These are phyloP conservation scores for Phocides pigmalion DNA, from an alignment of 1,140 invertebrate genomes.

Conservation along the genomic window DNA sequence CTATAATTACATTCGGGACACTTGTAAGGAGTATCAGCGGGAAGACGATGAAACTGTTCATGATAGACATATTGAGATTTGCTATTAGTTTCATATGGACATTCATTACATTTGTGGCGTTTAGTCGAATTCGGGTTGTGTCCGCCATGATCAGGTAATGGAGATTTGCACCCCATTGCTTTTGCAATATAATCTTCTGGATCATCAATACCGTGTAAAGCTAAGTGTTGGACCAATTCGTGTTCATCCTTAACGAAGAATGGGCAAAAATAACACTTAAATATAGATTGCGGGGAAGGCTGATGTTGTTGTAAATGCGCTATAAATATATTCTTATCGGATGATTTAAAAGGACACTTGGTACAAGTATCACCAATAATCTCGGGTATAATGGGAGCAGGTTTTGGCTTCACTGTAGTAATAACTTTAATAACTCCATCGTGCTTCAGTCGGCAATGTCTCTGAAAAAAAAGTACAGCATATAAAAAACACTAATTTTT, in stretches of 20 bases:
- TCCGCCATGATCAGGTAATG: slow-evolving; percentile 48
- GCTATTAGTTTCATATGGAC: slow-evolving; percentile 92
- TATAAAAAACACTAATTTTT: too few relatives aligned
- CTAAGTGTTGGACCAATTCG: slow-evolving; percentile 77
- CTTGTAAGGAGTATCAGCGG: slow-evolving; percentile 88
- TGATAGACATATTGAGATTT: slow-evolving; percentile 94
- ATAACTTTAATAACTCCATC: slow-evolving; percentile 88
- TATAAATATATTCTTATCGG: slow-evolving; percentile 86
- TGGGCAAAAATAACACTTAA: slow-evolving; percentile 92
- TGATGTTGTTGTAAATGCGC: slow-evolving; percentile 90
- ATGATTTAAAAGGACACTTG: slow-evolving; percentile 90
- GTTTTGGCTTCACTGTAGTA: slow-evolving; percentile 79
- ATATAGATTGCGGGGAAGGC: slow-evolving; percentile 87
- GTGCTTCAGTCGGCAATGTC: slow-evolving; percentile 90
- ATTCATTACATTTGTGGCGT: slow-evolving; percentile 88
- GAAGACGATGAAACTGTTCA: slow-evolving; percentile 92
- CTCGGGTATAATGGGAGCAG: slow-evolving; percentile 57
- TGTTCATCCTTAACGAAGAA: slow-evolving; percentile 87
- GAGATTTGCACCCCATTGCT: slow-evolving; percentile 69
- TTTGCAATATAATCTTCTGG: slow-evolving; percentile 78
- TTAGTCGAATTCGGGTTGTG: slow-evolving; percentile 61
- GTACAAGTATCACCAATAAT: slow-evolving; percentile 83
- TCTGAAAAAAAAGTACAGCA: slow-evolving; percentile 85
- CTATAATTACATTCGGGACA: slow-evolving; percentile 93
- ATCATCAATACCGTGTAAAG: slow-evolving; percentile 73